Conservation (phyloP, 2,888 invertebrate species). For the Caenorhabditis sp. region DNA sequence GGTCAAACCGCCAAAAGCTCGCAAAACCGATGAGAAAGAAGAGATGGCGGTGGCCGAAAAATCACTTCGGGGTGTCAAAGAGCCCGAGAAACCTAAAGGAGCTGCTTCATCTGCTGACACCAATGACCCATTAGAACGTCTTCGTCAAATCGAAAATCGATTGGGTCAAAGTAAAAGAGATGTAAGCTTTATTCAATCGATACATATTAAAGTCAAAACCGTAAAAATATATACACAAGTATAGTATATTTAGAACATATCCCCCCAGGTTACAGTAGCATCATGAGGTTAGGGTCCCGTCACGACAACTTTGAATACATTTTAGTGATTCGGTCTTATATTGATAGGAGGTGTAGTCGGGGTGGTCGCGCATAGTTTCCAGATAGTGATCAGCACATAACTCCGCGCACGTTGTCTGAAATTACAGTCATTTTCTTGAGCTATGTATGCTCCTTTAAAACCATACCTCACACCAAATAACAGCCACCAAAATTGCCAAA, state of each 20-base stretch:
- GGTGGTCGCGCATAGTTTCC: constrained; percentile 36
- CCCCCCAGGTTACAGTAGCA: too few relatives aligned
- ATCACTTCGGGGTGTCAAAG: constrained; percentile 53
- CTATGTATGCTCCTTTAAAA: not conserved
- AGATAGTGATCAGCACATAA: constrained; percentile 46
- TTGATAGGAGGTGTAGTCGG: constrained; percentile 37
- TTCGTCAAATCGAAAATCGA: constrained; percentile 66
- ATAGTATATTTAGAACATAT: too few relatives aligned
- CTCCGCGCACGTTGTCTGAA: constrained; percentile 39
- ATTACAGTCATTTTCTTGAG: not conserved
- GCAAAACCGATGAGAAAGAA: constrained; percentile 37
- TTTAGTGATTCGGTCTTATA: constrained; percentile 36
- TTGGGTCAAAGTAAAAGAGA: constrained; percentile 48
- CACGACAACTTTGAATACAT: constrained; percentile 45
- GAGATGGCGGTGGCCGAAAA: constrained; percentile 64
- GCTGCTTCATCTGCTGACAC: too few relatives aligned
- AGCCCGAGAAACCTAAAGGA: constrained; percentile 39
- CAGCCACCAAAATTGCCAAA: not conserved
- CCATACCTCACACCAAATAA: not conserved
- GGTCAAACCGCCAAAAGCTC: constrained; percentile 66
- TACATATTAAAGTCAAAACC: constrained; percentile 13
- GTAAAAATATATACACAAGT: not conserved
- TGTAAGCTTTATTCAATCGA: constrained; percentile 5
- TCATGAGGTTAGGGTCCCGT: constrained; percentile 3
- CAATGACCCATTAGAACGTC: constrained; percentile 69